Evolutionary conservation across 1,140 invertebrate species (phyloP).

Genomic region (Ephestia elutella): DNA sequence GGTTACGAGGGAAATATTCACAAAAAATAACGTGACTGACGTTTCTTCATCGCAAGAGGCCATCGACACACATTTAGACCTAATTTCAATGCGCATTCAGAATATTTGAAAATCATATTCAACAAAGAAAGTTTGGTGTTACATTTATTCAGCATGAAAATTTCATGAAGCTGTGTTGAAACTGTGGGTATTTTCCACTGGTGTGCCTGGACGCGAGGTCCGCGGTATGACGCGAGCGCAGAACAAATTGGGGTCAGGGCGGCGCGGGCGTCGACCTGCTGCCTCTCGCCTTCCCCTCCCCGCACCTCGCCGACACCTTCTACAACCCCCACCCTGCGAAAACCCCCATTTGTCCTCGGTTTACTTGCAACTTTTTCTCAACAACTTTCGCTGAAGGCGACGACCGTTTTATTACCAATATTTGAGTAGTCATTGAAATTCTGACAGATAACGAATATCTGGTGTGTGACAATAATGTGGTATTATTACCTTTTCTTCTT

Average conservation of each 20-base stretch:
- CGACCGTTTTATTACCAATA: conserved; percentile 23
- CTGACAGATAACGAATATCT: conserved; percentile 17
- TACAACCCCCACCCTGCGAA: conserved; percentile 21
- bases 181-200: conserved; percentile 67
- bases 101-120: conserved; percentile 1
- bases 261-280: conserved; percentile 66
- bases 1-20: conserved; percentile 50
- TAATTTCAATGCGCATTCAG: neutral
- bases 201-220: conserved; percentile 57
- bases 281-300: conserved; percentile 34
- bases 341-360: conserved; percentile 20
- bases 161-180: conserved; percentile 23
- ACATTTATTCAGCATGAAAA: neutral
- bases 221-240: conserved; percentile 56
- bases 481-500: neutral
- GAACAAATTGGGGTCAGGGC: conserved; percentile 68
- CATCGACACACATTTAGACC: conserved; percentile 28
- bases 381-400: conserved; percentile 34
- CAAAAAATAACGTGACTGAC: conserved; percentile 29
- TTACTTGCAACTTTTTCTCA: conserved; percentile 26
- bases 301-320: conserved; percentile 14
- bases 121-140: conserved; percentile 1
- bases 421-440: conserved; percentile 22
- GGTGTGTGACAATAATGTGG: conserved; percentile 22
- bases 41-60: conserved; percentile 32